These are phyloP conservation scores for Pogonocichla stellata DNA, from an alignment of 2,113 vertebrate species.

Conservation along the genomic window DNA sequence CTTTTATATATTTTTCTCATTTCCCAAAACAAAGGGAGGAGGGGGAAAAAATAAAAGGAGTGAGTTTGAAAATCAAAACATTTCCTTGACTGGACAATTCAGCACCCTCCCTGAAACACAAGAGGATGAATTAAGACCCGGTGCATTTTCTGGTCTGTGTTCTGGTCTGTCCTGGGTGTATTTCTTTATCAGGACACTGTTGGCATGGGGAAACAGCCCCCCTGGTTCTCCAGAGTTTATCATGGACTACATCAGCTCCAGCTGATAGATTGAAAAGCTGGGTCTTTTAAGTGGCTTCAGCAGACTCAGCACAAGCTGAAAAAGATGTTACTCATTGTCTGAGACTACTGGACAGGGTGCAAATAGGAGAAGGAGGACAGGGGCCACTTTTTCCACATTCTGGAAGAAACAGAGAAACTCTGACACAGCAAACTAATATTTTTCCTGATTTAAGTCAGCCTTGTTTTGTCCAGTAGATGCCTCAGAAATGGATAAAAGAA, in stretches of 20 bases:
- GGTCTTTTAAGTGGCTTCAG: not conserved
- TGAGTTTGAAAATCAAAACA: slow-evolving; percentile 22
- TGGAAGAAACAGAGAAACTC: not conserved
- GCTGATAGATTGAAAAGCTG: not conserved
- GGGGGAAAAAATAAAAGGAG: not conserved
- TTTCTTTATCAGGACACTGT: not conserved
- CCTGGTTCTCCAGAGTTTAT: not conserved
- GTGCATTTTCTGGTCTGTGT: not conserved
- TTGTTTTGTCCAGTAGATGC: not conserved
- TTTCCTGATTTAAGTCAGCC: not conserved
- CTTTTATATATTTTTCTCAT: slow-evolving; percentile 57
- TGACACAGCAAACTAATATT: not conserved
- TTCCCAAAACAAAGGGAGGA: slow-evolving; percentile 19
- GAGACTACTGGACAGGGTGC: not conserved
- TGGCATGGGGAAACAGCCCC: not conserved
- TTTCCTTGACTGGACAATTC: not conserved
- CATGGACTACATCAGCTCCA: not conserved
- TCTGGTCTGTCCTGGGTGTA: not conserved
- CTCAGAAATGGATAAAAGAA: not conserved
- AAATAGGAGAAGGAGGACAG: not conserved
- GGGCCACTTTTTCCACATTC: not conserved
- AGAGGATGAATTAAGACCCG: not conserved
- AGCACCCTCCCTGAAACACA: not conserved
- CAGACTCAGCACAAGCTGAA: not conserved
- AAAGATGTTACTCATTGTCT: not conserved